Base-by-base conservation (phyloP, 2,888 invertebrate species). In the Rhopalosiphum nymphaeae region DNA sequence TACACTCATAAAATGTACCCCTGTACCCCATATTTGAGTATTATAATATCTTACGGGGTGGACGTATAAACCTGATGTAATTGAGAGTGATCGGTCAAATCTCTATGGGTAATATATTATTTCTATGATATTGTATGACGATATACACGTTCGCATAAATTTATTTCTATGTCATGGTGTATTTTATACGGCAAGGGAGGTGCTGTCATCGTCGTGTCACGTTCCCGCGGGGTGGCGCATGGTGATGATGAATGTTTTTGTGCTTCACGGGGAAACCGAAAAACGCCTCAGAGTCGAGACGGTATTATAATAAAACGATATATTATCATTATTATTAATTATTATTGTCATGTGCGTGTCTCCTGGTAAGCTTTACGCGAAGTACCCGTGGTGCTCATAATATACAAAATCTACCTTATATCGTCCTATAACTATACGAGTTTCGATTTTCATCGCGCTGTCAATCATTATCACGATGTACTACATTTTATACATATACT, bases 51-150 rank as follows among this genome's bases (percentile, higher is more conserved):
- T 5, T 5, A 7, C 7, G n/a, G 67, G n/a, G 16, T 2, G 7
- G n/a, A 67, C 21, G 36, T 67, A n/a, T 67, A n/a, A n/a, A n/a
- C 36, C n/a, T 13, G 4, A 5, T 67, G n/a, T n/a, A 67, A 67
- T 67, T n/a, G n/a, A 67, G 36, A 67, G 67, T 67, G 67, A 67
- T 67, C 67, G 67, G n/a, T 67, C 67, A 67, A 67, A 67, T 67
- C n/a, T 21, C n/a, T 67, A 36, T 36, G 36, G 7, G 16, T 67
- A 67, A 36, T 36, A 36, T 7, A 36, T 67, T 57, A 67, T 67
- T 67, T n/a, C n/a, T 67, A n/a, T n/a, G 67, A 67, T 67, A 67
- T n/a, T 7, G 67, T 7, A 4, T n/a, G 5, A 16, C 21, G 16
- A 67, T 16, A 67, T 16, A 67, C n/a, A 67, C 67, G n/a, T n/a